Evolutionary conservation across 2,888 invertebrate genomes (phyloP).

Genomic region (Schizaphis graminum): DNA sequence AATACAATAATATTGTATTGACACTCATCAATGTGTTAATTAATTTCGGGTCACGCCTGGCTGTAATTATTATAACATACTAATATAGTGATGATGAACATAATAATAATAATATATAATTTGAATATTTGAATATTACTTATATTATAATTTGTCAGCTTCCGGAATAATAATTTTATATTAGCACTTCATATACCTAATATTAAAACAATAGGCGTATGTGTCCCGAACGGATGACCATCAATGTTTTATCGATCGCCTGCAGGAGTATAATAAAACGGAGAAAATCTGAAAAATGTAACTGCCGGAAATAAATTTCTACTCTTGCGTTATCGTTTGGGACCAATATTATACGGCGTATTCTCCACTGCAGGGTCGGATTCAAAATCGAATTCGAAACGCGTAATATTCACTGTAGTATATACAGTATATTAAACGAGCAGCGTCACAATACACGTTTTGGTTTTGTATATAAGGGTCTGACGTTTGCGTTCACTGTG

Average conservation of each 20-base stretch:
- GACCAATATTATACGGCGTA: not conserved
- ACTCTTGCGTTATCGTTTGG: not conserved
- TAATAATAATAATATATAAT: not conserved
- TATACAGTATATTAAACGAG: too few species aligned
- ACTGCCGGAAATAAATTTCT: not conserved
- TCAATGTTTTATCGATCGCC: not conserved
- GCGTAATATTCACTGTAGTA: not conserved
- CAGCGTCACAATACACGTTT: not conserved
- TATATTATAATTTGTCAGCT: not conserved
- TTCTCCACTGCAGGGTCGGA: not conserved
- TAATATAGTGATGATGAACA: too few species aligned
- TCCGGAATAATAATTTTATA: not conserved
- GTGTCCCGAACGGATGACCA: not conserved
- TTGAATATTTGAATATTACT: not conserved
- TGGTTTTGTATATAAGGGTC: not conserved
- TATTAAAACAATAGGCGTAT: not conserved
- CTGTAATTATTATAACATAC: not conserved
- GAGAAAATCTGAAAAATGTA: not conserved
- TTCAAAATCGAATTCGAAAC: not conserved
- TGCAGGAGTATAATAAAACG: not conserved
- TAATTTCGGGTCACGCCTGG: not conserved
- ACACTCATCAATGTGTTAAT: not conserved
- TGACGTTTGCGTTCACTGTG: not conserved
- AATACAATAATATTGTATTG: not conserved
- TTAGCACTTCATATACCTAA: not conserved